Percentiles rank a stretch among this genome's conserved stretches.
Conservation (phyloP, 1,140 invertebrate genomes). For the Pantala flavescens region DNA sequence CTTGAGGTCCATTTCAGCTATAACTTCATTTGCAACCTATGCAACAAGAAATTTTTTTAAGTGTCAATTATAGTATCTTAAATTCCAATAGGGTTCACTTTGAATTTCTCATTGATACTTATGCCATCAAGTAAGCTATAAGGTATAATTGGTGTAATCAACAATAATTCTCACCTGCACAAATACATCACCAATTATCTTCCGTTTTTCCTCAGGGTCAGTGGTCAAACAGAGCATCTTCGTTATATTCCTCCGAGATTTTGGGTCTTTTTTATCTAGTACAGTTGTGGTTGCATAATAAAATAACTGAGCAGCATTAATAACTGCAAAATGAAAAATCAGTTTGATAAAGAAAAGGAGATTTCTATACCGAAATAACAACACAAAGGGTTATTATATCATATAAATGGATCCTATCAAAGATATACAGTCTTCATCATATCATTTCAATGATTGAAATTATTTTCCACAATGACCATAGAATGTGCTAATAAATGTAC, state of each 20-base stretch:
- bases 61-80: neutral
- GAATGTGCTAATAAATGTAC: too few relatives aligned
- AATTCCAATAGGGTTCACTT: neutral
- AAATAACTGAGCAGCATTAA: constrained; percentile 63
- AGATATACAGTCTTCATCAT: too few relatives aligned
- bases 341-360: too few relatives aligned
- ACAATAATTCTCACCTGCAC: constrained; percentile 49
- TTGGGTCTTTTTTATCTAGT: constrained; percentile 45
- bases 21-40: constrained; percentile 68
- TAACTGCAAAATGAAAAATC: constrained; percentile 37
- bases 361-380: too few relatives aligned
- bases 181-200: constrained; percentile 98
- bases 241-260: constrained; percentile 60
- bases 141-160: neutral
- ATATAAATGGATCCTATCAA: too few relatives aligned
- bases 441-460: too few relatives aligned
- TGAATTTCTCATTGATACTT: too few relatives aligned
- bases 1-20: constrained; percentile 68
- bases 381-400: too few relatives aligned
- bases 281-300: constrained; percentile 61
- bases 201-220: constrained; percentile 93
- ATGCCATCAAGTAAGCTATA: too few relatives aligned
- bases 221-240: constrained; percentile 77
- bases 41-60: constrained; percentile 12
- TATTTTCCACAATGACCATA: too few relatives aligned